Evolutionary conservation across 2,888 invertebrate species (phyloP).

Genomic region (Merodon equestris): DNA sequence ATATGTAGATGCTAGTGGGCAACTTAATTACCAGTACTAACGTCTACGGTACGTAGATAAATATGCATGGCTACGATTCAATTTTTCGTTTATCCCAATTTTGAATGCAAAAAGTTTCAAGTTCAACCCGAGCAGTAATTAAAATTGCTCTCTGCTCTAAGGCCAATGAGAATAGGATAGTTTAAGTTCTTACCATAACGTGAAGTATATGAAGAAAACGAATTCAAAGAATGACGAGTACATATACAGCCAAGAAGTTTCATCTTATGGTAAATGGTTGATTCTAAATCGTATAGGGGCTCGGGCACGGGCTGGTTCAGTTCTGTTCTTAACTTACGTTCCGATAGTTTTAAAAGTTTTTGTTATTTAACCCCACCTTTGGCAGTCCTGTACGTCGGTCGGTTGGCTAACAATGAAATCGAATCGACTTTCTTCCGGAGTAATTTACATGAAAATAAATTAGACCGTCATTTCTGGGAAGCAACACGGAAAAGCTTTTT

Average conservation of each 20-base stretch:
- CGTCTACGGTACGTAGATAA: conserved; percentile 1
- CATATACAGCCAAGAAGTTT: conserved; percentile 41
- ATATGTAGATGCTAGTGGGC: conserved; percentile 16
- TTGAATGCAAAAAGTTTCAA: conserved; percentile 14
- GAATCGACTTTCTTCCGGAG: conserved; percentile 40
- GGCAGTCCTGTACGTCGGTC: not conserved
- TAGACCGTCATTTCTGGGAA: conserved; percentile 33
- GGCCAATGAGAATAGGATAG: too few relatives aligned
- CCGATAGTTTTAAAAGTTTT: conserved; percentile 40
- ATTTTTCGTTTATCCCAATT: conserved; percentile 24
- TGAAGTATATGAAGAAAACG: conserved; percentile 35
- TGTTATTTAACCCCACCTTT: not conserved
- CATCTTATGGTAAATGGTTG: conserved; percentile 30
- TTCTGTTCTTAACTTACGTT: conserved; percentile 28
- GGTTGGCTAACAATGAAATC: conserved; percentile 26
- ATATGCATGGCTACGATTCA: not conserved
- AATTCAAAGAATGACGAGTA: conserved; percentile 43
- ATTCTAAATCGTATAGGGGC: conserved; percentile 17
- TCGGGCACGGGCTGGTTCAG: not conserved
- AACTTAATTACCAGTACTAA: conserved; percentile 28
- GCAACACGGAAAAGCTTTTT: conserved; percentile 60
- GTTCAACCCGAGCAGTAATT: conserved; percentile 10
- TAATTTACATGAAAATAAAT: conserved; percentile 58
- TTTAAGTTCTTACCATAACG: conserved; percentile 31
- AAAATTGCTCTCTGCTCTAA: conserved; percentile 12